Evolutionary conservation across 2,113 vertebrate genomes (phyloP).

Genomic region (Regulus satrapa): DNA sequence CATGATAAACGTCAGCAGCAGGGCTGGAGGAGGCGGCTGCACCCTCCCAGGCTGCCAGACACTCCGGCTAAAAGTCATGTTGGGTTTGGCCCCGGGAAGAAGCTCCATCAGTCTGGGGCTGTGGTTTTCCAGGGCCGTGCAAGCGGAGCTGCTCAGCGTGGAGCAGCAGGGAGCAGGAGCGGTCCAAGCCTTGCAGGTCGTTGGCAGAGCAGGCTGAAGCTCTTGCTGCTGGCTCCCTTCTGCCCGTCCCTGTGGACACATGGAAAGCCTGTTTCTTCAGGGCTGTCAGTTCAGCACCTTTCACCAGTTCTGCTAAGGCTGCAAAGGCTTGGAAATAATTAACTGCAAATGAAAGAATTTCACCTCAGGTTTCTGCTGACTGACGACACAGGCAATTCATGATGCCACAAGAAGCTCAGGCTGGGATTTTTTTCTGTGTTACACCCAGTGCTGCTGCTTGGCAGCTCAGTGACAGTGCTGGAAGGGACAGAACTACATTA

Average conservation of each 20-base stretch:
- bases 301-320: not conserved
- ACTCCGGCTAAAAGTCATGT: not conserved
- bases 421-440: slow-evolving; percentile 7
- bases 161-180: not conserved
- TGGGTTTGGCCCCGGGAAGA: not conserved
- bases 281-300: not conserved
- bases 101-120: not conserved
- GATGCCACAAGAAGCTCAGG: slow-evolving; percentile 41
- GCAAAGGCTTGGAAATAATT: slow-evolving; percentile 27
- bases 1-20: not conserved
- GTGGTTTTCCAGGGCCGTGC: not conserved
- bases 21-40: not conserved
- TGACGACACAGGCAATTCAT: slow-evolving; percentile 37
- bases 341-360: slow-evolving; percentile 20
- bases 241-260: not conserved
- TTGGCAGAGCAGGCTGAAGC: not conserved
- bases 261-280: not conserved
- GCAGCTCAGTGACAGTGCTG: not conserved
- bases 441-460: slow-evolving; percentile 46
- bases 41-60: not conserved
- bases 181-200: not conserved
- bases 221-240: not conserved
- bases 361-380: slow-evolving; percentile 27
- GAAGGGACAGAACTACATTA: not conserved
- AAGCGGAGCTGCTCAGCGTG: not conserved